Evolutionary conservation across 2,888 invertebrate species (phyloP).

Genomic region (Ennomos quercinarius): DNA sequence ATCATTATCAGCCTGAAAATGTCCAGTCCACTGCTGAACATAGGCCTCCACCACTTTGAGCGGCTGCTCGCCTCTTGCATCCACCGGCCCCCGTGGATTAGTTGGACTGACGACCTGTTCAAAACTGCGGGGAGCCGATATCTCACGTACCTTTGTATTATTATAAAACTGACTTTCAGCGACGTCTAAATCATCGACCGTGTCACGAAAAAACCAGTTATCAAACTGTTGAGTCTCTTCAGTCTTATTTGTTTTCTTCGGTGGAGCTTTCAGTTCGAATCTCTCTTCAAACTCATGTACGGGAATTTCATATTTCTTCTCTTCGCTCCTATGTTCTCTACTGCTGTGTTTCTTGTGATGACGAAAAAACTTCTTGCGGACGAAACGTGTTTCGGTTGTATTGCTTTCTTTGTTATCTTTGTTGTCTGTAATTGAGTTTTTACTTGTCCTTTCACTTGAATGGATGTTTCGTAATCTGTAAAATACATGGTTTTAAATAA

Average conservation of each 20-base stretch:
- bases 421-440: constrained; percentile 54
- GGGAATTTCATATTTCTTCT: constrained; percentile 73
- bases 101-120: too few relatives aligned
- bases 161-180: constrained; percentile 65
- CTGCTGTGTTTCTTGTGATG: constrained; percentile 68
- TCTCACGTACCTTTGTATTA: constrained; percentile 57
- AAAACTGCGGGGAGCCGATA: too few relatives aligned
- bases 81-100: too few relatives aligned
- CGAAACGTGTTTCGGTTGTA: constrained; percentile 46
- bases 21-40: too few relatives aligned
- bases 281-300: constrained; percentile 87
- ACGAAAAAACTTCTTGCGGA: constrained; percentile 74
- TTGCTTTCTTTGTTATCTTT: constrained; percentile 42
- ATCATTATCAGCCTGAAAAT: too few relatives aligned
- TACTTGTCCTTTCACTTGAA: constrained; percentile 60
- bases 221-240: constrained; percentile 57
- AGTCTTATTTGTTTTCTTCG: constrained; percentile 54
- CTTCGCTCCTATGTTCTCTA: constrained; percentile 51
- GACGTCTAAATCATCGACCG: constrained; percentile 71
- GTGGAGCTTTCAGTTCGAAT: constrained; percentile 83
- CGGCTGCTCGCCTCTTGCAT: too few relatives aligned
- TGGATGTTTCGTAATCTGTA: constrained; percentile 72
- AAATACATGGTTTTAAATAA: constrained; percentile 1
- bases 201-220: constrained; percentile 77
- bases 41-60: too few relatives aligned